Percentiles rank a stretch among this genome's conserved stretches.
phyloP scores from a whole-genome alignment of 2,797 vertebrate genomes.

The Aeoliscus strigatus region DNA sequence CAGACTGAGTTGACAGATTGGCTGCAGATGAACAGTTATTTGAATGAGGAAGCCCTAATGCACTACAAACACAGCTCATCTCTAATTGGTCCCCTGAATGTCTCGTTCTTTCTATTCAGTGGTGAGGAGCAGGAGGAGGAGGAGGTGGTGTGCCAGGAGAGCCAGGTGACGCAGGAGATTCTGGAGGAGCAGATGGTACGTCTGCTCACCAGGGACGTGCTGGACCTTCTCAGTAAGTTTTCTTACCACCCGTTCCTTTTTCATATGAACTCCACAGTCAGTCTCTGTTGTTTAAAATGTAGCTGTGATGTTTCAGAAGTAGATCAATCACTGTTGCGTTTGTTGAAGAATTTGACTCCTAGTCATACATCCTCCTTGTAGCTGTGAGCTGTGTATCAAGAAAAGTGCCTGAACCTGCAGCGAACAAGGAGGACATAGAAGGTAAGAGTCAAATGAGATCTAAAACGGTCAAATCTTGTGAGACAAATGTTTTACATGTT shows the following conservation, averaged over 20 bases:
- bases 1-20: too few species aligned
- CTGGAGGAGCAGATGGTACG: slow-evolving; percentile 91
- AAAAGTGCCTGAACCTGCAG: slow-evolving; percentile 78
- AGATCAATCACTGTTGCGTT: too few species aligned
- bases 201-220: slow-evolving; percentile 88
- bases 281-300: too few species aligned
- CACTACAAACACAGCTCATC: too few species aligned
- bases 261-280: too few species aligned
- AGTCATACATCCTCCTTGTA: slow-evolving; percentile 47
- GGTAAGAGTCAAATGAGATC: slow-evolving; percentile 47
- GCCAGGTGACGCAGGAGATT: slow-evolving; percentile 92
- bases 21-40: too few species aligned
- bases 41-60: too few species aligned
- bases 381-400: slow-evolving; percentile 86
- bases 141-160: slow-evolving; percentile 82
- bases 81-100: too few species aligned
- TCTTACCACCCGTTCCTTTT: not conserved
- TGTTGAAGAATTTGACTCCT: too few species aligned
- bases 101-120: slow-evolving; percentile 30
- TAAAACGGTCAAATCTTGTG: not conserved
- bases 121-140: slow-evolving; percentile 78
- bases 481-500: not conserved
- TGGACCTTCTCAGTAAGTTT: slow-evolving; percentile 91
- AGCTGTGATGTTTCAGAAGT: too few species aligned
- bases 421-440: slow-evolving; percentile 71